Conservation (phyloP, 2,797 vertebrate genomes). For the Cossypha niveicapilla region DNA sequence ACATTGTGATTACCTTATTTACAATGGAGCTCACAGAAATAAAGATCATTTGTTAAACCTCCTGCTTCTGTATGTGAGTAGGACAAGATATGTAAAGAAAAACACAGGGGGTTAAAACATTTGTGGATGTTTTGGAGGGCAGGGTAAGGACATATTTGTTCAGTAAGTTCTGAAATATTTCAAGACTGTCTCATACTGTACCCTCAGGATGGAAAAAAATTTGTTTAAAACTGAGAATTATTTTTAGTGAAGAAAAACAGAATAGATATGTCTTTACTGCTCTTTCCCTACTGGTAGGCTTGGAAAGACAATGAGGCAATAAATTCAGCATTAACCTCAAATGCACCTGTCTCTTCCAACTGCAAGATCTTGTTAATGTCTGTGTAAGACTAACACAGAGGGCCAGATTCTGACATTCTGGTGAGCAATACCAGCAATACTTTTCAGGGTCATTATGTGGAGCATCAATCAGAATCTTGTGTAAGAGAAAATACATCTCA, state of each 20-base stretch:
- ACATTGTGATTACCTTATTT: background rate
- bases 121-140: background rate
- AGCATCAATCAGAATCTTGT: background rate
- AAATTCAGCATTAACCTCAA: background rate
- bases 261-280: background rate
- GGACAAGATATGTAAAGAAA: background rate
- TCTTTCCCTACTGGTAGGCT: background rate
- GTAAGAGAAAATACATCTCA: background rate
- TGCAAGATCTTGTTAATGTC: background rate
- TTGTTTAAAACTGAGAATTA: background rate
- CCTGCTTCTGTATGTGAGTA: background rate
- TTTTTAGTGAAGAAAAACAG: background rate
- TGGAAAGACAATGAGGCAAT: background rate
- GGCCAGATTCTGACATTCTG: background rate
- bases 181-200: background rate
- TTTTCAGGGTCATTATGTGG: background rate
- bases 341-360: background rate
- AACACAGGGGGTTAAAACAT: background rate
- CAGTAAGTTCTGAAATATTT: background rate
- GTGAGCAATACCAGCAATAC: background rate
- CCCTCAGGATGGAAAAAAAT: background rate
- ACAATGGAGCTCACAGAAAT: background rate
- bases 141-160: slow-evolving; percentile 13
- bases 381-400: background rate
- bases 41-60: background rate